Conservation (phyloP, 2,113 vertebrate species). For the Rhinopomastus cyanomelas region DNA sequence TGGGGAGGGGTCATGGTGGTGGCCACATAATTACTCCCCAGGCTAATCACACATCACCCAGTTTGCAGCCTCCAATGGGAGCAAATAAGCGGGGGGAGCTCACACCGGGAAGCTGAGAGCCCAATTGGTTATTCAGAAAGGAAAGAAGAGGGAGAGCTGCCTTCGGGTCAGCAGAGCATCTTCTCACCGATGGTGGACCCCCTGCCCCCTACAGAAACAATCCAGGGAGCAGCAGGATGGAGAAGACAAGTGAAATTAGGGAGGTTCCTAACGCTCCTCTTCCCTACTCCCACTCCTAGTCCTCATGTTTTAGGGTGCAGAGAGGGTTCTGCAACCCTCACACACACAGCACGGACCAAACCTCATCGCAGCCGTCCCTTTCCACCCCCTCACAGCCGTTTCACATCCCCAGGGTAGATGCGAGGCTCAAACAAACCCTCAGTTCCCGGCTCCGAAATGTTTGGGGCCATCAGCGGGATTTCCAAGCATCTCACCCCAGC, state of each 20-base stretch:
- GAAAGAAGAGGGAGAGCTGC: not conserved
- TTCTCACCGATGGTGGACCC: not conserved
- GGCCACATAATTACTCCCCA: not conserved
- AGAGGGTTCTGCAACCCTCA: not conserved
- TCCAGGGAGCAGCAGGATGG: not conserved
- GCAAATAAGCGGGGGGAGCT: slow-evolving; percentile 1
- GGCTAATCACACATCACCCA: not conserved
- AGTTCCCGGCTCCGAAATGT: rapidly evolving
- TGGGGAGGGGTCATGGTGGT: not conserved
- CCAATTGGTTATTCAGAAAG: not conserved
- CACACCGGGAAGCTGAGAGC: not conserved
- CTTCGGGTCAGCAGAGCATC: not conserved
- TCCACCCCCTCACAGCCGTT: not conserved
- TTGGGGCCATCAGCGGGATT: rapidly evolving
- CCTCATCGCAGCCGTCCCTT: not conserved
- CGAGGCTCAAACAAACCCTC: rapidly evolving
- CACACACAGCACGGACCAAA: not conserved
- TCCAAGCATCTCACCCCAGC: rapidly evolving
- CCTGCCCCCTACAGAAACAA: not conserved
- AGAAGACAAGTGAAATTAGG: not conserved
- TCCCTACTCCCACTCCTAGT: not conserved
- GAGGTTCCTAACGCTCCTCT: too few relatives aligned
- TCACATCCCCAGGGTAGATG: rapidly evolving
- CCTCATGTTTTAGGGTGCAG: not conserved
- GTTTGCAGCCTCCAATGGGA: not conserved